Conservation (phyloP, 2,888 invertebrate species). For the Spodoptera exigua region DNA sequence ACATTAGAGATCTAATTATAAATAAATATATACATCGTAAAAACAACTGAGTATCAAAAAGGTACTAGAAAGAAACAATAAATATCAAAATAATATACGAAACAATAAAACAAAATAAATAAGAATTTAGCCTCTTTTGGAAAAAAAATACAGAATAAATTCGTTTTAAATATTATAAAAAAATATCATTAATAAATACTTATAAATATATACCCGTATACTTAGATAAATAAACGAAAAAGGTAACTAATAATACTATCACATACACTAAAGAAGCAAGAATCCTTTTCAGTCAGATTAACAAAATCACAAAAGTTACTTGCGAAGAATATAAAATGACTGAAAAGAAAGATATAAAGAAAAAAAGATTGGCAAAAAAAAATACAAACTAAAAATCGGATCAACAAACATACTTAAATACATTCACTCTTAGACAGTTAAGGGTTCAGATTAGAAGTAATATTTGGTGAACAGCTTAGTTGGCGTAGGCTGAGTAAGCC, state of each 20-base stretch:
- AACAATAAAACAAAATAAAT: constrained; percentile 9
- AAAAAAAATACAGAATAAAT: too few species aligned
- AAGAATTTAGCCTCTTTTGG: constrained; percentile 16
- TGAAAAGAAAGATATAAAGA: constrained; percentile 71
- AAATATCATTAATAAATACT: constrained; percentile 17
- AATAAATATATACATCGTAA: constrained; percentile 36
- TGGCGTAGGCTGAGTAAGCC: constrained; percentile 81
- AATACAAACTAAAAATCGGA: constrained; percentile 7
- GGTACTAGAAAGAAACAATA: constrained; percentile 26
- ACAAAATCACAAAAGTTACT: constrained; percentile 43
- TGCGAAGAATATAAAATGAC: constrained; percentile 70
- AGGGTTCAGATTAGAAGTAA: constrained; percentile 39
- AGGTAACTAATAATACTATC: constrained; percentile 58
- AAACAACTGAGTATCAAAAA: constrained; percentile 33
- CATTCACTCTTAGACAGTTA: constrained; percentile 62
- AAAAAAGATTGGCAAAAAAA: constrained; percentile 42
- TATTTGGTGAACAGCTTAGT: constrained; percentile 70
- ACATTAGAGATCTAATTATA: constrained; percentile 55
- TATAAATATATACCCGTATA: constrained; percentile 36
- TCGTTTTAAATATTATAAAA: constrained; percentile 6
- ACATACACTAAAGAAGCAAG: constrained; percentile 56
- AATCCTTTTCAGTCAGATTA: constrained; percentile 82
- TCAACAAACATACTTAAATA: constrained; percentile 67
- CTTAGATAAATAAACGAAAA: constrained; percentile 41
- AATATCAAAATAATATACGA: neutral